Percentiles rank a stretch among this genome's conserved stretches.
Conservation (phyloP, 2,113 vertebrate species). For the Panthera tigris region DNA sequence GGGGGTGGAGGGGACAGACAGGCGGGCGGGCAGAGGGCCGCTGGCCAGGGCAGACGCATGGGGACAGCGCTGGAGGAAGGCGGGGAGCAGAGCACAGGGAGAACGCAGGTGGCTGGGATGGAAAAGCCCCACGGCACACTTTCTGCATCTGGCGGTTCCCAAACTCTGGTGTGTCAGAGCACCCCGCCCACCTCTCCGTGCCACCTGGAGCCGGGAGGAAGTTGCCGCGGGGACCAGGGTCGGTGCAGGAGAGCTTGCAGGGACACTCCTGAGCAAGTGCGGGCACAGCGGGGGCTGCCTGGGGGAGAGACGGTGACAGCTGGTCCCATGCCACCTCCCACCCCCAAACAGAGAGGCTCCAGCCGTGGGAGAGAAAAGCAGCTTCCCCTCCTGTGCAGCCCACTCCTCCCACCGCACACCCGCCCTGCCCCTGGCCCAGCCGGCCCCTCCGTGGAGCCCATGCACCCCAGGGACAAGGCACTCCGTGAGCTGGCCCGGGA, state of each 20-base stretch:
- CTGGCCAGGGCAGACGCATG: background rate
- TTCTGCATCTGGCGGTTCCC: background rate
- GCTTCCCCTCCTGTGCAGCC: background rate
- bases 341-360: background rate
- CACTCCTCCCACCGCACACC: background rate
- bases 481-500: fast-evolving
- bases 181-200: background rate
- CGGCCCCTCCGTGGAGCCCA: fast-evolving
- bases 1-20: background rate
- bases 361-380: background rate
- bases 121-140: background rate
- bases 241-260: background rate
- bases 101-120: background rate
- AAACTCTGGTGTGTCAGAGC: background rate
- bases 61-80: background rate
- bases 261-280: background rate
- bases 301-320: background rate
- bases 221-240: background rate
- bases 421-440: fast-evolving
- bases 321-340: no score
- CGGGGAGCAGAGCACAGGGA: background rate
- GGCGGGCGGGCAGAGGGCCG: background rate
- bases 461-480: background rate
- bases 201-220: background rate
- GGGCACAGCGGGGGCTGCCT: fast-evolving